Conservation (phyloP, 2,888 invertebrate species). For the Drepana falcataria region DNA sequence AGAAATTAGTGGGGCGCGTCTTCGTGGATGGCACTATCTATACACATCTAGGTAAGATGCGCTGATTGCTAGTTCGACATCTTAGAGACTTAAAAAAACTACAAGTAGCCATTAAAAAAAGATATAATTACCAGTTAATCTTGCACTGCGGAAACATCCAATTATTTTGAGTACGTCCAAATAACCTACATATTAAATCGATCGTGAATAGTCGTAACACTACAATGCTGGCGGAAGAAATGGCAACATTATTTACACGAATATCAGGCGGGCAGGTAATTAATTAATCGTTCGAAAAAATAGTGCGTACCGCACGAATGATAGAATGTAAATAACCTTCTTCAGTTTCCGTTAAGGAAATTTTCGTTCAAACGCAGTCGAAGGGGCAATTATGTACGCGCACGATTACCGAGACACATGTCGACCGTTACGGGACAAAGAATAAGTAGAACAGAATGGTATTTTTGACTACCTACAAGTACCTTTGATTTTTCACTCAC, state of each 20-base stretch:
- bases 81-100: too few species aligned
- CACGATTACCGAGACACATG: conserved; percentile 12
- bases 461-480: neutral
- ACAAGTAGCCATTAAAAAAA: too few species aligned
- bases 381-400: conserved; percentile 10
- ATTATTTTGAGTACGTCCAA: neutral
- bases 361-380: neutral
- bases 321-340: conserved; percentile 5
- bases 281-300: neutral
- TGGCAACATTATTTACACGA: neutral
- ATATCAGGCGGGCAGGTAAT: neutral
- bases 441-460: conserved; percentile 2
- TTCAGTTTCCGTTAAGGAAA: conserved; percentile 6
- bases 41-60: too few species aligned
- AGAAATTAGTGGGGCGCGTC: too few species aligned
- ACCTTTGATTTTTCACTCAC: too few species aligned
- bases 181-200: neutral
- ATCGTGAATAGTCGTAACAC: neutral
- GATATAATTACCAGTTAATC: neutral
- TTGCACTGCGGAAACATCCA: neutral
- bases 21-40: too few species aligned
- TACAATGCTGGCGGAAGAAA: neutral
- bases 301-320: conserved; percentile 3
- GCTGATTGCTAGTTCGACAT: too few species aligned
- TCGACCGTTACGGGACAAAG: conserved; percentile 8